Percentiles rank a stretch among this genome's conserved stretches.
These are phyloP conservation scores for Carpatolechia fugitivella DNA, from an alignment of 2,888 invertebrate species.

Conservation along the genomic window DNA sequence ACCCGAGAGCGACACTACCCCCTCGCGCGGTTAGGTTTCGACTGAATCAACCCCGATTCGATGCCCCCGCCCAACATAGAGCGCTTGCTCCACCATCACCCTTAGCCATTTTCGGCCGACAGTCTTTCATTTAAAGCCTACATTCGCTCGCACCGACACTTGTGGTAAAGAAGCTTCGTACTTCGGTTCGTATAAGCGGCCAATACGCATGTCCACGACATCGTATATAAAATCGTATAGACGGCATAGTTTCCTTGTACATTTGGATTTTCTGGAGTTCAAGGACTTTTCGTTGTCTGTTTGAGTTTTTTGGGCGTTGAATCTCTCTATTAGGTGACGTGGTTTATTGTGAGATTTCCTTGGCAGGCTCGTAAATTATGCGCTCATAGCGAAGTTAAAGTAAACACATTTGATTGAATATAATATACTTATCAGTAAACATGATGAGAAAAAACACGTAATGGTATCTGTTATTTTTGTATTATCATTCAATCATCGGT, in stretches of 20 bases:
- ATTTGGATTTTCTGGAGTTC: conserved; percentile 75
- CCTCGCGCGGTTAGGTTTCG: conserved; percentile 67
- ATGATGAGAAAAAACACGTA: too few species aligned
- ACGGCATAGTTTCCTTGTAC: conserved; percentile 72
- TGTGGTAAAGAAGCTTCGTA: conserved; percentile 70
- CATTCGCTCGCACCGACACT: conserved; percentile 34
- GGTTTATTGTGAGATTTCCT: conserved; percentile 35
- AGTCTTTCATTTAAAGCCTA: conserved; percentile 33
- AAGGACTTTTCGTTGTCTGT: conserved; percentile 71
- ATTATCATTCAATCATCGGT: too few species aligned
- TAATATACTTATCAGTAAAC: too few species aligned
- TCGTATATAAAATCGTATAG: conserved; percentile 70
- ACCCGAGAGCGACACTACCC: conserved; percentile 59
- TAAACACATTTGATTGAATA: too few species aligned
- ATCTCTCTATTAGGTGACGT: conserved; percentile 39
- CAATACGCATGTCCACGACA: conserved; percentile 78
- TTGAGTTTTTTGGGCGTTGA: conserved; percentile 53
- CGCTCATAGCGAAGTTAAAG: not conserved
- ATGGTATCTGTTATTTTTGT: too few species aligned
- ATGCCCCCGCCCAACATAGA: conserved; percentile 77
- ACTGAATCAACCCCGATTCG: conserved; percentile 75
- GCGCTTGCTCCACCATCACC: conserved; percentile 64
- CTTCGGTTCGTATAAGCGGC: conserved; percentile 69
- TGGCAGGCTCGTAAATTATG: conserved; percentile 10
- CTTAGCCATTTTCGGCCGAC: conserved; percentile 39